These are phyloP conservation scores for Botia almorhae DNA, from an alignment of 2,797 vertebrate species.

Conservation along the genomic window DNA sequence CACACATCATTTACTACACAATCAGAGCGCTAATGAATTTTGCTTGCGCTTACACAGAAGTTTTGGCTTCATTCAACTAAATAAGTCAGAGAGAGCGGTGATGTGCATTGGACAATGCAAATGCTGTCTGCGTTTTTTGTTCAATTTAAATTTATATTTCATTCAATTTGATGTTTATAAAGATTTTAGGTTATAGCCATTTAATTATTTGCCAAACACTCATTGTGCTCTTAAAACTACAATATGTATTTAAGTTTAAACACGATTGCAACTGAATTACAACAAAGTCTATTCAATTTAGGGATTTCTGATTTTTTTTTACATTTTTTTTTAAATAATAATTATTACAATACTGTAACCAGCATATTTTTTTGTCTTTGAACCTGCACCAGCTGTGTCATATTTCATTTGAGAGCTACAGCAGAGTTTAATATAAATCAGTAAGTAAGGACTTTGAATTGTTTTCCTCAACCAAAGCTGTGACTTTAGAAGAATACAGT, in stretches of 20 bases:
- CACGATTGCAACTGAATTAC: too few species aligned
- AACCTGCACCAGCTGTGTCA: too few species aligned
- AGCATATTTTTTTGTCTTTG: too few species aligned
- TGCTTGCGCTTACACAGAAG: conserved; percentile 2
- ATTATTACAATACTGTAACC: too few species aligned
- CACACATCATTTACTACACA: conserved; percentile 48
- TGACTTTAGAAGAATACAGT: too few species aligned
- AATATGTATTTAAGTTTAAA: background rate
- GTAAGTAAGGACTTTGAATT: too few species aligned
- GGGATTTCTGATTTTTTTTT: too few species aligned
- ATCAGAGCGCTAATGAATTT: conserved; percentile 44
- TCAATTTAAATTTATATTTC: background rate
- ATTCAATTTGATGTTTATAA: background rate
- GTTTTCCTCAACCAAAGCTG: too few species aligned
- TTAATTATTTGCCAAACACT: background rate
- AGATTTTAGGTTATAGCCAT: background rate
- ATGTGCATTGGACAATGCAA: background rate
- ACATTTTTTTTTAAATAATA: too few species aligned
- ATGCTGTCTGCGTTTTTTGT: background rate
- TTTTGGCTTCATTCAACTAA: conserved; percentile 16
- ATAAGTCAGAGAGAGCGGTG: background rate
- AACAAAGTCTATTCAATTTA: too few species aligned
- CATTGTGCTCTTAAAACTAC: background rate
- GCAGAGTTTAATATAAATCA: too few species aligned
- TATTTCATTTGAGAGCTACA: too few species aligned